Conservation (phyloP, 2,888 invertebrate genomes). For the Andricus curvator region DNA sequence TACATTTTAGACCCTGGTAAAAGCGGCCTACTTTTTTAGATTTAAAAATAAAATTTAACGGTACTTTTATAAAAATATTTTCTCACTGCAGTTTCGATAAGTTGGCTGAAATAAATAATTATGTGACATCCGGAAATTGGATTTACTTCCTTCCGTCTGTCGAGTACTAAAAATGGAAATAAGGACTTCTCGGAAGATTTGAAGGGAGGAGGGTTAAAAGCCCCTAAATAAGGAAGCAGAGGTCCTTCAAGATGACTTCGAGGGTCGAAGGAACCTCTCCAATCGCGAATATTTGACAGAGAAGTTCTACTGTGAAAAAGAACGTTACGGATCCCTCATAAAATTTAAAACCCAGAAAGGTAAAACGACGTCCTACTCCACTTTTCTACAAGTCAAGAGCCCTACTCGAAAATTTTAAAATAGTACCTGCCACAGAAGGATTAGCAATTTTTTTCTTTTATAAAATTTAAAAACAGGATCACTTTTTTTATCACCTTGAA, state of each 20-base stretch:
- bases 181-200: neutral
- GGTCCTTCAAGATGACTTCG: neutral
- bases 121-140: neutral
- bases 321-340: constrained; percentile 20
- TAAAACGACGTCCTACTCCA: neutral
- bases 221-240: neutral
- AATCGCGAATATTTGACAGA: no score
- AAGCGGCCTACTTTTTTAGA: no score
- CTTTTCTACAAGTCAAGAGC: neutral
- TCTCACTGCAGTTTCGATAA: neutral
- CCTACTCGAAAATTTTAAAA: neutral
- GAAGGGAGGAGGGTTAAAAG: neutral
- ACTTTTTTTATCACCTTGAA: no score
- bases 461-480: no score
- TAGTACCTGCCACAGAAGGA: neutral
- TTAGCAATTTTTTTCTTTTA: neutral
- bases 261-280: constrained; percentile 2
- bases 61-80: neutral
- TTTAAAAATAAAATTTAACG: no score
- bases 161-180: constrained; percentile 2
- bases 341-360: constrained; percentile 10
- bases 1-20: no score
- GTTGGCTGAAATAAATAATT: neutral
- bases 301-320: neutral
- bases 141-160: neutral